Conservation (phyloP, 1,140 invertebrate species). For the Drosophila nigromelanica region DNA sequence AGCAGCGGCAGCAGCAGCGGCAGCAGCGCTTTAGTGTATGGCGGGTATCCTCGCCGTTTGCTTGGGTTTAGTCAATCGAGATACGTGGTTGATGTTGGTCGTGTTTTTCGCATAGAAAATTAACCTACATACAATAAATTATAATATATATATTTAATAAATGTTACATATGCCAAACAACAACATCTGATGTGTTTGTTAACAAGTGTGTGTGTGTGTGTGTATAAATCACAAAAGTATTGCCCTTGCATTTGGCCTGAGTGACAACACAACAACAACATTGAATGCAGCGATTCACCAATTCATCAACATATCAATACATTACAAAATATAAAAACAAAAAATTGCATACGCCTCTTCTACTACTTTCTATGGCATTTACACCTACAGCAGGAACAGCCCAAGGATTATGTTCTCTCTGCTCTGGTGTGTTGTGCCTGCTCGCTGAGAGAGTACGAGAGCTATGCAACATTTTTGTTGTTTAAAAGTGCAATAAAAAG, state of each 20-base stretch:
- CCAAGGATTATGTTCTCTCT: constrained; percentile 84
- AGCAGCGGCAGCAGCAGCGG: constrained; percentile 16
- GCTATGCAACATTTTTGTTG: constrained; percentile 35
- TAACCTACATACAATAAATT: constrained; percentile 41
- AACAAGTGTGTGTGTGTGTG: constrained; percentile 47
- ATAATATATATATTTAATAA: constrained; percentile 36
- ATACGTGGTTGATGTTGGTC: constrained; percentile 84
- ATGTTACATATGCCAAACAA: constrained; percentile 29
- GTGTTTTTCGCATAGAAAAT: constrained; percentile 80
- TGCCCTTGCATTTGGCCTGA: constrained; percentile 53
- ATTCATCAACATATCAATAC: constrained; percentile 42
- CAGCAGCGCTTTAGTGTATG: constrained; percentile 67
- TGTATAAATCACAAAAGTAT: constrained; percentile 21
- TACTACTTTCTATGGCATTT: constrained; percentile 19
- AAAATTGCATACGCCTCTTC: constrained; percentile 35
- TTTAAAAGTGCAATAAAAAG: constrained; percentile 31
- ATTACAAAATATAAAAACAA: constrained; percentile 47
- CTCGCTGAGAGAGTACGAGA: constrained; percentile 19
- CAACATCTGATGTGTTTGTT: constrained; percentile 28
- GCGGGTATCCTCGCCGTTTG: constrained; percentile 82
- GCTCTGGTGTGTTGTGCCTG: constrained; percentile 61
- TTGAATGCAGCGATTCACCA: constrained; percentile 27
- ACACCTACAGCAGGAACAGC: constrained; percentile 77
- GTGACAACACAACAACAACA: constrained; percentile 38
- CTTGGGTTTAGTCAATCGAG: constrained; percentile 84